Evolutionary conservation across 2,888 invertebrate genomes (phyloP).

Genomic region (Hyles lineata): DNA sequence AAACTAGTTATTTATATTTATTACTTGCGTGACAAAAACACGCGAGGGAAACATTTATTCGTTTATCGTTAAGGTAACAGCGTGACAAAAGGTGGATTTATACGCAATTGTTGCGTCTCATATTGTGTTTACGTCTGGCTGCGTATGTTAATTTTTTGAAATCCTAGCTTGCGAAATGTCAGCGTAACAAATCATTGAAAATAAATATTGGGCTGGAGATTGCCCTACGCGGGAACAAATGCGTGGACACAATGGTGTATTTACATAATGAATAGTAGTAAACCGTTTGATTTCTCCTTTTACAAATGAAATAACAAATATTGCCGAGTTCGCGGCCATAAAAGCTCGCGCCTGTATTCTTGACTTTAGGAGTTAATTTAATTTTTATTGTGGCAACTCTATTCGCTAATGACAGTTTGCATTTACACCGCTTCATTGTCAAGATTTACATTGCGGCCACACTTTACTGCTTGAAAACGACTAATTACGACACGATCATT

Average conservation of each 20-base stretch:
- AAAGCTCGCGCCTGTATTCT: slow-evolving; percentile 44
- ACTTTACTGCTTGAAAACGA: neutral
- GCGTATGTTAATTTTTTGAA: slow-evolving; percentile 24
- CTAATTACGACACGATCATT: neutral
- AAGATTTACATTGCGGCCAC: neutral
- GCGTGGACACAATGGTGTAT: slow-evolving; percentile 55
- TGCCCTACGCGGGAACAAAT: slow-evolving; percentile 39
- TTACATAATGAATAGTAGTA: slow-evolving; percentile 58
- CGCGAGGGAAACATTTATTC: slow-evolving; percentile 23
- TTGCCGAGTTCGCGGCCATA: slow-evolving; percentile 48
- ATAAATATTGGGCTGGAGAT: slow-evolving; percentile 32
- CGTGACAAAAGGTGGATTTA: slow-evolving; percentile 25
- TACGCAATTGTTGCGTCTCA: slow-evolving; percentile 21
- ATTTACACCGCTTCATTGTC: slow-evolving; percentile 2
- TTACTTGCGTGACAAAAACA: slow-evolving; percentile 26
- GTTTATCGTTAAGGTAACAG: slow-evolving; percentile 13
- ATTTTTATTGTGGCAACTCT: slow-evolving; percentile 17
- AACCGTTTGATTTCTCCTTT: slow-evolving; percentile 56
- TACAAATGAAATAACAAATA: slow-evolving; percentile 58
- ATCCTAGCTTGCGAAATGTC: slow-evolving; percentile 25
- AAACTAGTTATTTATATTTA: slow-evolving; percentile 27
- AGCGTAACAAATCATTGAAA: slow-evolving; percentile 36
- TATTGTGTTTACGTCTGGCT: slow-evolving; percentile 13
- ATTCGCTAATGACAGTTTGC: neutral
- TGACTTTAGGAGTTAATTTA: slow-evolving; percentile 16